These are phyloP conservation scores for Pseudococcus longispinus DNA, from an alignment of 2,888 invertebrate species.

Conservation along the genomic window DNA sequence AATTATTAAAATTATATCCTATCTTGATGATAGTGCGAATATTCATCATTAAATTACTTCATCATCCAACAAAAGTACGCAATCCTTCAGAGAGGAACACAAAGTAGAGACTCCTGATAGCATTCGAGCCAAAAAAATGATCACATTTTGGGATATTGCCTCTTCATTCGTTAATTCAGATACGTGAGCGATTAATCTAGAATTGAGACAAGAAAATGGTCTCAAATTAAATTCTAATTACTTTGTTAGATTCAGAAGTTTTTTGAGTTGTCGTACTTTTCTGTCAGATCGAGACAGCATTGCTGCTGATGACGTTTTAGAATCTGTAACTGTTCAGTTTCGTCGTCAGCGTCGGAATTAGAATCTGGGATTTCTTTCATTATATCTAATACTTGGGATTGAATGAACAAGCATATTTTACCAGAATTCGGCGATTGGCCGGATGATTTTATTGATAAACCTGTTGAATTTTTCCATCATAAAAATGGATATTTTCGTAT, in stretches of 20 bases:
- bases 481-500: not conserved
- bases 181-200: not conserved
- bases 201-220: not conserved
- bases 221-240: not conserved
- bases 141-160: not conserved
- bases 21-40: too few species aligned
- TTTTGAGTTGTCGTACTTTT: not conserved
- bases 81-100: slow-evolving; percentile 45
- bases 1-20: not conserved
- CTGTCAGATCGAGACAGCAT: slow-evolving; percentile 29
- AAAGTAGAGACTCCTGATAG: slow-evolving; percentile 27
- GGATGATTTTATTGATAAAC: slow-evolving; percentile 32
- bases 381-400: not conserved
- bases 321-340: slow-evolving; percentile 14
- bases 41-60: not conserved
- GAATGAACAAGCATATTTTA: slow-evolving; percentile 42
- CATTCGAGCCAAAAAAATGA: slow-evolving; percentile 42
- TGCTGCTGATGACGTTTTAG: slow-evolving; percentile 40
- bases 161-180: not conserved
- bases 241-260: not conserved
- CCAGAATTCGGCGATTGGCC: slow-evolving; percentile 39
- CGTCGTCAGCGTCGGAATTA: not conserved
- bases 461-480: not conserved
- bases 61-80: slow-evolving; percentile 37
- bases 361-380: slow-evolving; percentile 25